Base-by-base conservation (phyloP, 2,888 invertebrate species). In the Drosophila meridionalis region DNA sequence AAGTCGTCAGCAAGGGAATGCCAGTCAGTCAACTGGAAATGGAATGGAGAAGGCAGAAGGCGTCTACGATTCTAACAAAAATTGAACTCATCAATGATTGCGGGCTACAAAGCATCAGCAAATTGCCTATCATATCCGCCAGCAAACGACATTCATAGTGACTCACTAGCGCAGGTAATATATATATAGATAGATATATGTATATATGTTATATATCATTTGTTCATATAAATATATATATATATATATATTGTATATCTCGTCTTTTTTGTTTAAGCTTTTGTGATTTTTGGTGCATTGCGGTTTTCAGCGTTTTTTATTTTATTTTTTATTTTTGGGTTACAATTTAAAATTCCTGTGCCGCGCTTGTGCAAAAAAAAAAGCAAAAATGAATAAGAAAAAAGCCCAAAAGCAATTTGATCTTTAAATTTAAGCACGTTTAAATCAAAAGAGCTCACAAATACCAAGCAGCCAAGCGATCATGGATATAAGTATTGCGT, bases 351-450 rank as follows among this genome's bases (percentile, higher is more conserved):
- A 83, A 86, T 86, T 86, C 86, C 78, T 74, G 71, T 40, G 59
- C 79, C 83, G 73, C 65, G 52, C 60, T 74, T 69, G 48, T 65
- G 61, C 60, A 60, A 71, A 69, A 69, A 53, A 26, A 34, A 28
- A 58, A 26, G 6, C 6, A 3, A 9, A 53, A 52, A 3, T 4
- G 32, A 53, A 52, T 7, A 52, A 26, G 34, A 20, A 53, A 55
- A 56, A 76, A 66, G 67, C 79, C 61, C 61, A 70, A 73, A 78
- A 73, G 82, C 82, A 88, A 87, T 87, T 88, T 82, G 84, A 88
- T 87, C 88, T 87, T 87, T 87, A 87, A 88, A 87, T 87, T 87
- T 87, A 87, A 87, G 84, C 88, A 88, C 88, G 86, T 87, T 87
- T 84, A 86, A 87, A 85, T 83, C 81, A 87, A 87, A 84, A 85